A percentile compares a stretch with the other conserved stretches of the same genome.
Evolutionary conservation across 2,797 vertebrate genomes (phyloP).

Genomic region (Vipera latastei): DNA sequence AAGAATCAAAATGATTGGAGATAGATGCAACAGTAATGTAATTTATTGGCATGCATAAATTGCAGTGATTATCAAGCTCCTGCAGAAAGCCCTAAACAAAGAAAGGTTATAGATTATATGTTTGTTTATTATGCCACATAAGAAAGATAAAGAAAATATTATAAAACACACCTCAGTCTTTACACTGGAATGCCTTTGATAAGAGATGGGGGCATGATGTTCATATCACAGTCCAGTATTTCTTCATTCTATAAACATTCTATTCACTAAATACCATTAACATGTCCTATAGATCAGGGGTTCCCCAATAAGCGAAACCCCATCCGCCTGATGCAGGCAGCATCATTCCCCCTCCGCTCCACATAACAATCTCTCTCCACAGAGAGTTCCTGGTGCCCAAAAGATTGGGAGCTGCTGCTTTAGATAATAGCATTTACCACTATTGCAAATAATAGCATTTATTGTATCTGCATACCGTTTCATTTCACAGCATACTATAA

Average conservation of each 20-base stretch:
- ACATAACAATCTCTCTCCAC: background rate
- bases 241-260: background rate
- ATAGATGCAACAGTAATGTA: background rate
- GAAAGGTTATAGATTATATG: background rate
- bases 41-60: background rate
- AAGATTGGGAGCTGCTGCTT: background rate
- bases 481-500: background rate
- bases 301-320: background rate
- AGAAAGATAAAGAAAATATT: background rate
- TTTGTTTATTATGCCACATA: background rate
- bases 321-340: background rate
- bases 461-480: background rate
- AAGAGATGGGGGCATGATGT: background rate
- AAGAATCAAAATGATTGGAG: background rate
- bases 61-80: background rate
- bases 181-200: background rate
- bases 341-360: background rate
- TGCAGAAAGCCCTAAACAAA: background rate
- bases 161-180: background rate
- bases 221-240: background rate
- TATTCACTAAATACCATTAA: background rate
- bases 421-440: too few relatives aligned
- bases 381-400: background rate
- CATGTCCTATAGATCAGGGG: background rate
- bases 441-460: background rate